Evolutionary conservation across 2,113 vertebrate species (phyloP).

Genomic region (Eulemur macaco): DNA sequence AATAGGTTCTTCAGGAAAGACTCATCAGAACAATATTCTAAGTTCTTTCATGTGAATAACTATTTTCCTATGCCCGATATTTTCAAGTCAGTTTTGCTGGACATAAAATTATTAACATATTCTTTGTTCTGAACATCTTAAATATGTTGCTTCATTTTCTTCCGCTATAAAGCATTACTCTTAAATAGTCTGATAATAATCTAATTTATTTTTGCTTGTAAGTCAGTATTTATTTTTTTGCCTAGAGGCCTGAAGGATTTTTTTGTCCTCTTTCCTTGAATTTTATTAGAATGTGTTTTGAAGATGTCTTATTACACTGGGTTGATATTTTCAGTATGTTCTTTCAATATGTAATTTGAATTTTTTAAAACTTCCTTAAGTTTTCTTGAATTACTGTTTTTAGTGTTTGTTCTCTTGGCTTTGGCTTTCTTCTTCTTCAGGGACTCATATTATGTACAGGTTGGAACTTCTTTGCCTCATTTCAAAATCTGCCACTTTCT

Average conservation of each 20-base stretch:
- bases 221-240: neutral
- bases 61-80: neutral
- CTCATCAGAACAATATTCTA: neutral
- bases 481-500: neutral
- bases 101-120: neutral
- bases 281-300: neutral
- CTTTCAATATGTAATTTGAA: neutral
- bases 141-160: neutral
- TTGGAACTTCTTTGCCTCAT: neutral
- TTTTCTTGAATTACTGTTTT: neutral
- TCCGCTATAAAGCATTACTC: neutral
- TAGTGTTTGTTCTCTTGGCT: neutral
- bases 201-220: neutral
- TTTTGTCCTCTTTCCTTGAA: neutral
- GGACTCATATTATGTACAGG: neutral
- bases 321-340: neutral
- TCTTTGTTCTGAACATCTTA: neutral
- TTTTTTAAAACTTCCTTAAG: neutral
- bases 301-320: neutral
- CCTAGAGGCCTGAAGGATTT: neutral
- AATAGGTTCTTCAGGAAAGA: neutral
- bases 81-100: neutral
- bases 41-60: neutral
- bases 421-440: constrained; percentile 32
- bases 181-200: neutral